Conservation (phyloP, 2,113 vertebrate genomes). For the Paracanthobrama guichenoti region DNA sequence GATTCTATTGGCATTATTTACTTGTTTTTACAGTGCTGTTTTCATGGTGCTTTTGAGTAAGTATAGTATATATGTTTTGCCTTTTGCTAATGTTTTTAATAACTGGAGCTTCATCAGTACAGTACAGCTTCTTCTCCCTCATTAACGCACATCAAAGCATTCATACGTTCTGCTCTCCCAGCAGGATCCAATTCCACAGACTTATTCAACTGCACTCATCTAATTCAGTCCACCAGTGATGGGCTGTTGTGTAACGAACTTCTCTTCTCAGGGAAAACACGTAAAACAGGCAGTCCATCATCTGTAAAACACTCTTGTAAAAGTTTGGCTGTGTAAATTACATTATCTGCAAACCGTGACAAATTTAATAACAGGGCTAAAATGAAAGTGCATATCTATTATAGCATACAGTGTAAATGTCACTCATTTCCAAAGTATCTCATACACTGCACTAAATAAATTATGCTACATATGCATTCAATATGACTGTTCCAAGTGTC, state of each 20-base stretch:
- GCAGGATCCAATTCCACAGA: slow-evolving; percentile 65
- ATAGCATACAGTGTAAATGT: background rate
- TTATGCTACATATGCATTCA: background rate
- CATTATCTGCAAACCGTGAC: background rate
- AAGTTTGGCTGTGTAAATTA: background rate
- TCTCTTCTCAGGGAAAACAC: background rate
- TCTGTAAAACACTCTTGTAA: background rate
- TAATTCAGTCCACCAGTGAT: slow-evolving; percentile 34
- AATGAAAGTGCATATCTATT: background rate
- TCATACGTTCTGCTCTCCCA: slow-evolving; percentile 62
- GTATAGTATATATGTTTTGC: background rate
- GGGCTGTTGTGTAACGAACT: slow-evolving; percentile 23
- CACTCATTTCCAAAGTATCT: background rate
- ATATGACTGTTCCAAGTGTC: background rate
- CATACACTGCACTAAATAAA: background rate
- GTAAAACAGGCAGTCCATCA: background rate
- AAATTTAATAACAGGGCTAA: background rate
- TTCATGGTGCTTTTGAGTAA: background rate
- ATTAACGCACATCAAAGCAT: slow-evolving; percentile 69
- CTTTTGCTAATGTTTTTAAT: background rate
- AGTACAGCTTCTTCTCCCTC: slow-evolving; percentile 56
- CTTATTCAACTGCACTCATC: slow-evolving; percentile 53
- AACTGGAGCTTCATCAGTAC: background rate
- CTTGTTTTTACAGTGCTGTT: background rate
- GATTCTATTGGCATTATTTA: background rate